These are phyloP conservation scores for Centruroides sculpturatus DNA, from an alignment of 1,140 invertebrate genomes.

Conservation along the genomic window DNA sequence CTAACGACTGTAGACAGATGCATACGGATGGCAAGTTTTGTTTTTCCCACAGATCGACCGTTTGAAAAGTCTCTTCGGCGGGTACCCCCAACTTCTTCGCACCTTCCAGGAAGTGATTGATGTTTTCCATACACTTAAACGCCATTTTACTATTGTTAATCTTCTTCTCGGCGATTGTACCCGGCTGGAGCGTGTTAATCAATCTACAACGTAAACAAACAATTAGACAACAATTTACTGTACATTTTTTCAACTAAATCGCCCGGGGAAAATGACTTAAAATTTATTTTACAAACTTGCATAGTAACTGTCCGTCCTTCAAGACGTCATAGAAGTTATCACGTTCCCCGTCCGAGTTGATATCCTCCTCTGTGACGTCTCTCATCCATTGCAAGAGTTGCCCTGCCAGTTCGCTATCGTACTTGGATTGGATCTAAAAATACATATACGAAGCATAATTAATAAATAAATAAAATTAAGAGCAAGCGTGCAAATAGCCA, in stretches of 20 bases:
- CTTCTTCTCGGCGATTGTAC: constrained; percentile 13
- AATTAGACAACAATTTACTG: no score
- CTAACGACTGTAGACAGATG: constrained; percentile 81
- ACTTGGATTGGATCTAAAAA: constrained; percentile 80
- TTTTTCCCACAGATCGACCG: constrained; percentile 73
- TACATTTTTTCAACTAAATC: no score
- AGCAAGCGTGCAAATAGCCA: no score
- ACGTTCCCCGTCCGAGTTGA: constrained; percentile 51
- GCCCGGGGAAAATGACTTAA: no score
- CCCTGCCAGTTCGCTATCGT: constrained; percentile 76
- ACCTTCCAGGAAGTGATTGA: constrained; percentile 78
- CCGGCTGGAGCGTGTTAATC: constrained; percentile 46
- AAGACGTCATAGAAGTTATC: constrained; percentile 82
- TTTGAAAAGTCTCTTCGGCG: constrained; percentile 84
- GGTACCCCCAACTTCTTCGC: constrained; percentile 75
- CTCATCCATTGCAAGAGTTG: constrained; percentile 85
- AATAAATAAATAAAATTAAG: no score
- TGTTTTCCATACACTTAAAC: constrained; percentile 98
- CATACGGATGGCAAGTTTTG: constrained; percentile 91
- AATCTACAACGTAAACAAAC: constrained; percentile 37
- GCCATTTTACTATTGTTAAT: constrained; percentile 44
- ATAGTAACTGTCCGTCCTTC: constrained; percentile 68
- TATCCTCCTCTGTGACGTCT: constrained; percentile 53
- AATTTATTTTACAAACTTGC: constrained; percentile 43
- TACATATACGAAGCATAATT: no score